Evolutionary conservation across 2,797 vertebrate species (phyloP).

Genomic region (Heliangelus exortis): DNA sequence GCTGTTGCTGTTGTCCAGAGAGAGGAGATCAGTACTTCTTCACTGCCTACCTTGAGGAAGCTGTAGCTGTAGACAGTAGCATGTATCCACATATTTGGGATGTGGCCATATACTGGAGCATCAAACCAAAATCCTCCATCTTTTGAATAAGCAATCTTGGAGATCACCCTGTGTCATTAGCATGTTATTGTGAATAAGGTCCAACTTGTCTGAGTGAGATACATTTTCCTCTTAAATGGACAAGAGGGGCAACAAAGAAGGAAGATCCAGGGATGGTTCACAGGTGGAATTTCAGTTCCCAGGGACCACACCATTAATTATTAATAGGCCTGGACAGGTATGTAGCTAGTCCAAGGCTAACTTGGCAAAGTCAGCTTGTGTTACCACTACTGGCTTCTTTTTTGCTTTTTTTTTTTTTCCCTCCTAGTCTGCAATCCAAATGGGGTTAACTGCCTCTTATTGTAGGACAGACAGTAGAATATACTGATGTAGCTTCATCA

Average conservation of each 20-base stretch:
- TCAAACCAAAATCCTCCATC: neutral
- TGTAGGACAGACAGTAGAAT: neutral
- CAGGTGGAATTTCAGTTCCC: neutral
- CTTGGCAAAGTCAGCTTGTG: no score
- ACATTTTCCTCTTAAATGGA: neutral
- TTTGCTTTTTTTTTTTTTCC: neutral
- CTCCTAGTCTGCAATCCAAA: neutral
- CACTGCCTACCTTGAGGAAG: neutral
- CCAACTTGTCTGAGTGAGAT: neutral
- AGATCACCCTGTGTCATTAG: neutral
- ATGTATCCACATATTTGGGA: neutral
- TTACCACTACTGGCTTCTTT: neutral
- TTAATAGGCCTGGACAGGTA: neutral
- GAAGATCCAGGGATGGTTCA: neutral
- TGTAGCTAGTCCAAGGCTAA: neutral
- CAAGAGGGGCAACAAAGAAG: neutral
- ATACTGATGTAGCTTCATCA: neutral
- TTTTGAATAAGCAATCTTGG: neutral
- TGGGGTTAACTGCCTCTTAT: neutral
- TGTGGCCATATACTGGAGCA: neutral
- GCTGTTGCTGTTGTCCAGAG: neutral
- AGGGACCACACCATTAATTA: neutral
- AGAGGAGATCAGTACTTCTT: neutral
- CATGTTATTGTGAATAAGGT: neutral
- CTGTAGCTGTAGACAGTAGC: neutral